Conservation (phyloP, 2,888 invertebrate genomes). For the Lysandra coridon region DNA sequence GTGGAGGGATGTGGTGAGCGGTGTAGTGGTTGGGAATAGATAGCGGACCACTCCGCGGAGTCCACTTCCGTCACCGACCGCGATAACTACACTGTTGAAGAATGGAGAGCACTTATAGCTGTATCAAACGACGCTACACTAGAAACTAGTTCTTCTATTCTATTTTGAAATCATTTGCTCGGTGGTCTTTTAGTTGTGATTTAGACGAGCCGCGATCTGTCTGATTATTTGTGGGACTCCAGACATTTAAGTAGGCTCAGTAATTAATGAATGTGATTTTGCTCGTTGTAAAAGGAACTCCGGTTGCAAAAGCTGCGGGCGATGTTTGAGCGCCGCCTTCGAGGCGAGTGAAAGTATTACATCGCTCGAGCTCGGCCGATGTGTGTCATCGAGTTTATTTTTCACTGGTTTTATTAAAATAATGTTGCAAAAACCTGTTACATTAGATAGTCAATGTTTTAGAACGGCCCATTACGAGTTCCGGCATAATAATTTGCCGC, state of each 20-base stretch:
- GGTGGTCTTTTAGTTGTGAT: neutral
- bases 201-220: neutral
- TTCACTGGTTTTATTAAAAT: slow-evolving; percentile 15
- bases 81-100: neutral
- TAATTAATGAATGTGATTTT: neutral
- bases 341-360: slow-evolving; percentile 3
- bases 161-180: neutral
- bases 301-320: neutral
- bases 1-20: neutral
- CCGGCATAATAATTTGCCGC: neutral
- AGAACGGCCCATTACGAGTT: slow-evolving; percentile 12
- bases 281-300: neutral
- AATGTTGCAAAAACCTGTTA: slow-evolving; percentile 11
- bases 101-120: neutral
- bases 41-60: neutral
- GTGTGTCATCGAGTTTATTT: slow-evolving; percentile 16
- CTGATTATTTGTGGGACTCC: neutral
- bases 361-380: neutral
- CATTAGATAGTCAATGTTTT: slow-evolving; percentile 12
- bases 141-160: neutral
- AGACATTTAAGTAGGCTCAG: neutral
- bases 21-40: neutral
- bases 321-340: neutral
- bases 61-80: neutral
- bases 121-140: neutral